A percentile compares a stretch with the other conserved stretches of the same genome.
Evolutionary conservation across 2,113 vertebrate species (phyloP).

Genomic region (Python bivittatus): DNA sequence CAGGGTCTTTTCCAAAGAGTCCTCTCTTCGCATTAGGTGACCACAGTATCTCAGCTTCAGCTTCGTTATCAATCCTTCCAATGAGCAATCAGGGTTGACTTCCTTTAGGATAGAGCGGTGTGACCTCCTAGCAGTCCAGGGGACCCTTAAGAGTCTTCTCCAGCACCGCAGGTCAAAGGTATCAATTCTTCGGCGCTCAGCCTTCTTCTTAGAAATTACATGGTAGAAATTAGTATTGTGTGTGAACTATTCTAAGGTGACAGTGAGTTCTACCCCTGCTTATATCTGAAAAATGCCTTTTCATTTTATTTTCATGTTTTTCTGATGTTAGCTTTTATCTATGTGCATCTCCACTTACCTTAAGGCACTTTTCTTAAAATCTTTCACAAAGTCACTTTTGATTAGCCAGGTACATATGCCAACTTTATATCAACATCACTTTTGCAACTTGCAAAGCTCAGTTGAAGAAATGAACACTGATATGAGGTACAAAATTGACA

Average conservation of each 20-base stretch:
- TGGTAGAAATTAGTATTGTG: background rate
- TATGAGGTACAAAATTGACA: background rate
- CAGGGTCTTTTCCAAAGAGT: no score
- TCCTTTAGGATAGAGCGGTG: no score
- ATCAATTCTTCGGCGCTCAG: no score
- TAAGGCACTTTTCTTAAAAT: conserved; percentile 5
- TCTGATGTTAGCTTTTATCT: background rate
- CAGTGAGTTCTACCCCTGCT: background rate
- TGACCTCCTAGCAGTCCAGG: no score
- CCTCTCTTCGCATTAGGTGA: no score
- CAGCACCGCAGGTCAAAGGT: no score
- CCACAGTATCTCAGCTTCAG: no score
- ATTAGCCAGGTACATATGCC: conserved; percentile 1
- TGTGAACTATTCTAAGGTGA: background rate
- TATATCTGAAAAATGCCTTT: background rate
- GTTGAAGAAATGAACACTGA: background rate
- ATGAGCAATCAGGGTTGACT: no score
- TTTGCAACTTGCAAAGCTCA: background rate
- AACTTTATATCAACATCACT: conserved; percentile 1
- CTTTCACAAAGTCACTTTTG: conserved; percentile 3
- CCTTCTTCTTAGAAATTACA: no score
- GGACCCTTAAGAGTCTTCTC: no score
- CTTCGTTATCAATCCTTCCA: no score
- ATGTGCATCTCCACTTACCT: background rate
- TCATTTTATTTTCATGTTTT: background rate